Conservation (phyloP, 2,113 vertebrate genomes). For the Sialia sialis region DNA sequence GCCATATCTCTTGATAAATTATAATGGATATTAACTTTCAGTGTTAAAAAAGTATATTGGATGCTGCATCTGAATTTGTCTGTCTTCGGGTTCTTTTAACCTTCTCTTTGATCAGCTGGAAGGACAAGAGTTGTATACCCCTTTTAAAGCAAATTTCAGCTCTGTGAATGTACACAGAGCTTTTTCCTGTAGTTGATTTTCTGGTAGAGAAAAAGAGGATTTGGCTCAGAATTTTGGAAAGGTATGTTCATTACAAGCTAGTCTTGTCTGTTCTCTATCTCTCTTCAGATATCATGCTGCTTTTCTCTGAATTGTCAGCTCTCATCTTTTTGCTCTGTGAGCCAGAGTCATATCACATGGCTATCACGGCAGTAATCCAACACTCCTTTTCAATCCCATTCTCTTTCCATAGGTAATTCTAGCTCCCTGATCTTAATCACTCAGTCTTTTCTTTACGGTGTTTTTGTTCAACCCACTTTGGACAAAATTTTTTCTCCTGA, state of each 20-base stretch:
- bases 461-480: not conserved
- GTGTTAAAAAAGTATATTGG: not conserved
- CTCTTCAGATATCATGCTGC: not conserved
- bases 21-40: not conserved
- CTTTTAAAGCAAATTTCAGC: not conserved
- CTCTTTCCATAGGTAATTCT: constrained; percentile 8
- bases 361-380: not conserved
- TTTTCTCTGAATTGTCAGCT: not conserved
- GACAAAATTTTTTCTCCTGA: not conserved
- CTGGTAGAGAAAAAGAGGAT: not conserved
- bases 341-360: not conserved
- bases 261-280: not conserved
- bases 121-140: not conserved
- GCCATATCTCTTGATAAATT: not conserved
- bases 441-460: not conserved
- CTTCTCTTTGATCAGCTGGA: not conserved
- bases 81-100: not conserved
- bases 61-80: not conserved
- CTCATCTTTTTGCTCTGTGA: not conserved
- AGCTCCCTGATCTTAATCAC: not conserved
- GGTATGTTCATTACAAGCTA: not conserved
- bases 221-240: not conserved
- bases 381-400: not conserved
- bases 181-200: not conserved
- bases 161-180: not conserved